Evolutionary conservation across 2,888 invertebrate species (phyloP).

Genomic region (Pasiphila rectangulata): DNA sequence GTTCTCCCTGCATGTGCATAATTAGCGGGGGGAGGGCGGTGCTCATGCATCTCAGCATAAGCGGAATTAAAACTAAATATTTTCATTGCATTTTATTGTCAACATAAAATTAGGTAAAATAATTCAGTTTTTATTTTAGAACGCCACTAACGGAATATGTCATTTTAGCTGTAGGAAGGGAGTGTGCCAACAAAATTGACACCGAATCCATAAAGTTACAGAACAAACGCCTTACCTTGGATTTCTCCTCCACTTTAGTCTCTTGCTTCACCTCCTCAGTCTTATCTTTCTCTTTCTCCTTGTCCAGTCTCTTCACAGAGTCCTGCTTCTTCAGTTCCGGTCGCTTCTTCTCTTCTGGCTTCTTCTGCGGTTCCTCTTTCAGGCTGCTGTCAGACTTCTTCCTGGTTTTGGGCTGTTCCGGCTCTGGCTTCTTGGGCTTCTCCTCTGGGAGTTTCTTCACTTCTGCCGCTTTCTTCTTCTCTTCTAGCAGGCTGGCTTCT

Average conservation of each 20-base stretch:
- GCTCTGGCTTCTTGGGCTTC: slow-evolving; percentile 44
- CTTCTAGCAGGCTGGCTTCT: slow-evolving; percentile 47
- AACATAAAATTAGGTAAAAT: no score
- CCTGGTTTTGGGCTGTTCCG: slow-evolving; percentile 50
- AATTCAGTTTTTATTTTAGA: no score
- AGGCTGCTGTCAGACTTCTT: slow-evolving; percentile 71
- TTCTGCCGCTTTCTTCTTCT: slow-evolving; percentile 19
- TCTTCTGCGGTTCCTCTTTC: slow-evolving; percentile 65
- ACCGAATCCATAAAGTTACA: not conserved
- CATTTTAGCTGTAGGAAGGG: no score
- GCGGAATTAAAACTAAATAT: no score
- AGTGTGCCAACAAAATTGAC: no score
- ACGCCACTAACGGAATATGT: no score
- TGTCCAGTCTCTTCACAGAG: slow-evolving; percentile 52
- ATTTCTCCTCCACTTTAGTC: slow-evolving; percentile 39
- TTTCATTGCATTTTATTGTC: no score
- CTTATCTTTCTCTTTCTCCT: slow-evolving; percentile 40
- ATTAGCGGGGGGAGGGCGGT: no score
- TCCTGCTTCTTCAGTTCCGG: slow-evolving; percentile 58
- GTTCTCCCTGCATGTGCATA: no score
- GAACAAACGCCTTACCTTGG: slow-evolving; percentile 24
- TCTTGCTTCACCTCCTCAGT: slow-evolving; percentile 41
- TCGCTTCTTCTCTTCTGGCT: slow-evolving; percentile 51
- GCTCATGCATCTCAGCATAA: no score
- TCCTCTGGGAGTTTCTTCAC: slow-evolving; percentile 41